Conservation (phyloP, 2,888 invertebrate genomes). For the Cyaniris semiargus region DNA sequence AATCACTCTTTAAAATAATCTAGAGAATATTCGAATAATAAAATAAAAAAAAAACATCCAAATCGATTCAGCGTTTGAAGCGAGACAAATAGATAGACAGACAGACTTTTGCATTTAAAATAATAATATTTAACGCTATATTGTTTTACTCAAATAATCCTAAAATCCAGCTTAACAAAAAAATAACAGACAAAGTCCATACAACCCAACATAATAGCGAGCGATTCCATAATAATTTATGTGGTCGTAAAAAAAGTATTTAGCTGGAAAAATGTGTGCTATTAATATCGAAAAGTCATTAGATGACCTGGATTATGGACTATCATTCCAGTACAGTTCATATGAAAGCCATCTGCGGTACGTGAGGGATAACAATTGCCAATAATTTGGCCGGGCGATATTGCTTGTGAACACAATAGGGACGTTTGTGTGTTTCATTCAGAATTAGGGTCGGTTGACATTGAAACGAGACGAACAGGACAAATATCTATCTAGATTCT, state of each 20-base stretch:
- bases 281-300: conserved; percentile 43
- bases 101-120: too few species aligned
- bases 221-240: conserved; percentile 20
- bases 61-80: too few species aligned
- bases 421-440: conserved; percentile 21
- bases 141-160: too few species aligned
- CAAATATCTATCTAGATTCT: too few species aligned
- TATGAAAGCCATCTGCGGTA: conserved; percentile 36
- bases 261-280: conserved; percentile 31
- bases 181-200: neutral
- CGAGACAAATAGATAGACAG: too few species aligned
- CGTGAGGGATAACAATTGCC: conserved; percentile 40
- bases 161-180: neutral
- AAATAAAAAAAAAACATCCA: too few species aligned
- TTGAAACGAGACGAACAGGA: neutral
- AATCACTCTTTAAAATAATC: too few species aligned
- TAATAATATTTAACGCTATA: too few species aligned
- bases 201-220: neutral
- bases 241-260: conserved; percentile 27
- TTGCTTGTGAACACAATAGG: conserved; percentile 26
- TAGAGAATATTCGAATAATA: too few species aligned
- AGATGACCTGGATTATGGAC: conserved; percentile 40
- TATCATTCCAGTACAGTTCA: conserved; percentile 38
- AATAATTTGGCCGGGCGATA: conserved; percentile 37
- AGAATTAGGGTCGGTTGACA: neutral